phyloP scores from a whole-genome alignment of 2,797 vertebrate species.

The Macropodus opercularis region DNA sequence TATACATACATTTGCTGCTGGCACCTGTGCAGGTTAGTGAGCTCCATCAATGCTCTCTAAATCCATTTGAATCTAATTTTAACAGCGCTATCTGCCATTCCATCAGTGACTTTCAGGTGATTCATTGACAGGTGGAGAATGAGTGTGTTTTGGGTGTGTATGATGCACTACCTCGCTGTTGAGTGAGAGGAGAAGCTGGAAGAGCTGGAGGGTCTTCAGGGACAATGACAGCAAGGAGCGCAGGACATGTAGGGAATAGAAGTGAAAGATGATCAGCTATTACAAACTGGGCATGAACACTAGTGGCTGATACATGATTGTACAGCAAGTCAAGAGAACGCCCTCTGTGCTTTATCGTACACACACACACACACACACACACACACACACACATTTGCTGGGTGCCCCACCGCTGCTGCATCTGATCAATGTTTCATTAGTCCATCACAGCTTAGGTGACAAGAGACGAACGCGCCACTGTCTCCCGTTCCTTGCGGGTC shows the following conservation, averaged over 20 bases:
- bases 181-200: conserved; percentile 79
- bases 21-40: too few relatives aligned
- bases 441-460: conserved; percentile 74
- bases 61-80: not conserved
- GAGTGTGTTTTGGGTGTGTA: not conserved
- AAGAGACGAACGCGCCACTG: conserved; percentile 47
- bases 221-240: conserved; percentile 23
- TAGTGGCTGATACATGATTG: not conserved
- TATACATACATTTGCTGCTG: too few relatives aligned
- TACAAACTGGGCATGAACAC: not conserved
- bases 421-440: conserved; percentile 78
- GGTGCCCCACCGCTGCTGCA: conserved; percentile 47
- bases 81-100: not conserved
- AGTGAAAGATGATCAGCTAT: conserved; percentile 16
- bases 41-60: too few relatives aligned
- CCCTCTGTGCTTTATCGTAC: conserved; percentile 16
- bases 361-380: not conserved
- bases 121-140: conserved; percentile 1
- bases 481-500: conserved; percentile 57
- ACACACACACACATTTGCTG: conserved; percentile 10
- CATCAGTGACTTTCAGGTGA: not conserved
- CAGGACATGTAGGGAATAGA: conserved; percentile 31
- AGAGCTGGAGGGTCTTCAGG: conserved; percentile 82
- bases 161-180: conserved; percentile 70
- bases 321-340: not conserved